Base-by-base conservation (phyloP, 37 sponge, comb jelly and placozoan species). In the Aphrocallistes beatrix region DNA sequence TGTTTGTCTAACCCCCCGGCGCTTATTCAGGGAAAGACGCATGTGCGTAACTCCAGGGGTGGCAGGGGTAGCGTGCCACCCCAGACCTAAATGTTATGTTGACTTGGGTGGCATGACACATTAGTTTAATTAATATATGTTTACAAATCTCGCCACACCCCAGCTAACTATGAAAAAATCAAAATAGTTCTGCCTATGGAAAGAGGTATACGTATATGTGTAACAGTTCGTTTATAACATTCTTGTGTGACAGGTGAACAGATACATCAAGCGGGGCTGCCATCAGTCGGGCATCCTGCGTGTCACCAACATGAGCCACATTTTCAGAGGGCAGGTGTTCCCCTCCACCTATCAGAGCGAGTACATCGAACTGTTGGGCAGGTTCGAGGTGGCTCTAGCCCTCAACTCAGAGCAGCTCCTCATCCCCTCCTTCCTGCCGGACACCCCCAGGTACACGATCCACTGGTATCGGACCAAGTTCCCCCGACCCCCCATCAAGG, bases 321-420 rank as follows among this genome's bases (percentile, higher is more conserved):
- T 94, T 50, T 94, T 92, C 83, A 92, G 86, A 36, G 93, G 96
- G 19, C 81, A 91, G 32, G 48, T 91, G n/a, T 93, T 92, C 60
- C 93, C 91, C 25, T 88, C 88, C 38, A 45, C 81, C 16, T 84
- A 89, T 37, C 86, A 88, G 30, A 88, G 89, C 51, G 93, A 95
- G 86, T 95, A 95, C 82, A 84, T 91, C 21, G 91, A 95, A 38
- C 90, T 95, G 1, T 88, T 95, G 23, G 86, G 88, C 37, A 95
- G 91, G 51, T 95, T 93, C 39, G 96, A 95, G 85, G 96, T 95
- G 48, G 96, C 96, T 19, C 83, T 95, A 0, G 49, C 81, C 38
- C 88, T 94, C 0, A 88, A 93, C 45, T 38, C 85, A 8, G 82
- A 90, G 37, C 85, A 85, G 23, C 90, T 95, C 37, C 88, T 95